These are phyloP conservation scores for Hormiphora californensis DNA, from an alignment of 37 sponge, comb jelly and placozoan species.

Conservation along the genomic window DNA sequence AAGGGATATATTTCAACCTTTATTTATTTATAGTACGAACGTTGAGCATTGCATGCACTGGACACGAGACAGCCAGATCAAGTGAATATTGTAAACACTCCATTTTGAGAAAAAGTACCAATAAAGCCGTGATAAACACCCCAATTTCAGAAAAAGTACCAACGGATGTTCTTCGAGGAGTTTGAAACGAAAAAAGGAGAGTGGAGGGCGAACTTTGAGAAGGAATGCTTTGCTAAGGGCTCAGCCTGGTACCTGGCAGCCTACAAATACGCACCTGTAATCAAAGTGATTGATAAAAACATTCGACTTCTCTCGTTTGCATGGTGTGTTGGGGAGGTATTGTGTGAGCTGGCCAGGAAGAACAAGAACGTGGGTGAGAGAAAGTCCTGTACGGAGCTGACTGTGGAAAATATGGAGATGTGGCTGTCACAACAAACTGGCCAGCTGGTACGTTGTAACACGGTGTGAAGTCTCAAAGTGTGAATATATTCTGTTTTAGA, in stretches of 20 bases:
- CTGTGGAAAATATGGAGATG: not conserved
- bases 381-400: not conserved
- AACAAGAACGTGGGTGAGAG: not conserved
- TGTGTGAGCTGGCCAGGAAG: not conserved
- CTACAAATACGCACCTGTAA: conserved; percentile 41
- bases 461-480: too few species aligned
- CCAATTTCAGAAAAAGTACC: too few species aligned
- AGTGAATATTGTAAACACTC: too few species aligned
- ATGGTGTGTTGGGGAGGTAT: conserved; percentile 29
- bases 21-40: too few species aligned
- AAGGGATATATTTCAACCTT: too few species aligned
- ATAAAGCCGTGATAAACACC: too few species aligned
- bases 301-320: not conserved
- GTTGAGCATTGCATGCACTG: too few species aligned
- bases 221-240: not conserved
- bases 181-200: conserved; percentile 25
- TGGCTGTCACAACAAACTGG: not conserved
- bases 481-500: too few species aligned
- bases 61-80: too few species aligned
- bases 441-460: not conserved
- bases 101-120: too few species aligned
- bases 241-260: conserved; percentile 19
- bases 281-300: not conserved
- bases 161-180: not conserved
- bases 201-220: not conserved